Conservation (phyloP, 1,140 invertebrate genomes). For the Meteorus sp. region DNA sequence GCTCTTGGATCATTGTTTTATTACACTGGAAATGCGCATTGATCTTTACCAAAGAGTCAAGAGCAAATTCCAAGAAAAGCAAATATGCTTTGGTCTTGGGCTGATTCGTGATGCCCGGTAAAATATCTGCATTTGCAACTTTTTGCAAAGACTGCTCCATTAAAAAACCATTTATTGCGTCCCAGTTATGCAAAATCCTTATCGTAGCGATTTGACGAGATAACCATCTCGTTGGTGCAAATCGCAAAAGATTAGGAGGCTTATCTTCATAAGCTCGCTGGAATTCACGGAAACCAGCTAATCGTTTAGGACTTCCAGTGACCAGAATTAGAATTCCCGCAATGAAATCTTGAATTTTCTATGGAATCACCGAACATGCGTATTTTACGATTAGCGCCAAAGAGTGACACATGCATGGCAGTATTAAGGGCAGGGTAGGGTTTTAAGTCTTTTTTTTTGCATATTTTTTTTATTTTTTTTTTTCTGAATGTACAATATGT, state of each 20-base stretch:
- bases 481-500: too few species aligned
- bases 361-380: too few species aligned
- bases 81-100: constrained; percentile 18
- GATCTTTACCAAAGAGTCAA: constrained; percentile 24
- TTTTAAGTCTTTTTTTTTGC: too few species aligned
- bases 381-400: too few species aligned
- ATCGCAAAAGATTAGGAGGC: constrained; percentile 3
- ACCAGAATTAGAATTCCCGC: constrained; percentile 9
- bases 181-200: constrained; percentile 15
- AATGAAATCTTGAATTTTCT: neutral
- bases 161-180: too few species aligned
- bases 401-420: too few species aligned
- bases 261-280: constrained; percentile 11
- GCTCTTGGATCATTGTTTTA: constrained; percentile 15
- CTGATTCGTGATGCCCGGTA: constrained; percentile 11
- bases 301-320: constrained; percentile 21
- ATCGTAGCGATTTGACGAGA: constrained; percentile 12
- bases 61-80: constrained; percentile 21
- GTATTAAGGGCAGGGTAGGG: too few species aligned
- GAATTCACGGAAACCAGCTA: constrained; percentile 23
- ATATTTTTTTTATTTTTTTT: too few species aligned
- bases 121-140: too few species aligned
- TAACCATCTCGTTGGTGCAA: constrained; percentile 25
- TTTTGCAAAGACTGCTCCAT: too few species aligned
- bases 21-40: constrained; percentile 23